Percentiles rank a stretch among this genome's conserved stretches.
These are phyloP conservation scores for Tragelaphus buxtoni DNA, from an alignment of 2,113 vertebrate species.

Conservation along the genomic window DNA sequence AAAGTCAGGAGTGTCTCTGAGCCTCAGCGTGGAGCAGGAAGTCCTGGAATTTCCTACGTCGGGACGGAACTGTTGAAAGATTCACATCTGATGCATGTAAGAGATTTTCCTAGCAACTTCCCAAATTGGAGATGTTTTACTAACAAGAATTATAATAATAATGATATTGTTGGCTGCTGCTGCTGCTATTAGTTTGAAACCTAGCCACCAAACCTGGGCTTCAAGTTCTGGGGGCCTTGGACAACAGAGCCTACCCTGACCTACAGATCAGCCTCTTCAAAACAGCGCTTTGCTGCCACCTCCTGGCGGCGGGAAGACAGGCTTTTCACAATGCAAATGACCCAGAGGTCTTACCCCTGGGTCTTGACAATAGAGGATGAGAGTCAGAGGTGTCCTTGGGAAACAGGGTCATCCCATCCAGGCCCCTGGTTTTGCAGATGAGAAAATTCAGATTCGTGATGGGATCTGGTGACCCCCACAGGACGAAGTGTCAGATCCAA, in stretches of 20 bases:
- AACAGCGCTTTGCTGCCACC: constrained; percentile 70
- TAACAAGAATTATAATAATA: background rate
- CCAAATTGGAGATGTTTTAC: background rate
- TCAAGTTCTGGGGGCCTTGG: background rate
- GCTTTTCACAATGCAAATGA: background rate
- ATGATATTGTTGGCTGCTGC: too few species aligned
- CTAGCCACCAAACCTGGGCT: background rate
- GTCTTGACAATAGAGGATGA: background rate
- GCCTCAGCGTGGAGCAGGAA: background rate
- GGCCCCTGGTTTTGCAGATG: background rate
- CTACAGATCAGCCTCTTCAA: background rate
- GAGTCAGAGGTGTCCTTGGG: background rate
- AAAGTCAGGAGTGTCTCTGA: background rate
- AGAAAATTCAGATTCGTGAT: background rate
- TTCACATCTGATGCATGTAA: background rate
- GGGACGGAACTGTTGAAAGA: background rate
- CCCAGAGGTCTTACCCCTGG: background rate
- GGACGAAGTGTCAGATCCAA: background rate
- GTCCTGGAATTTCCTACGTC: background rate
- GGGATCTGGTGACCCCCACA: background rate
- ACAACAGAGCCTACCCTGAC: background rate
- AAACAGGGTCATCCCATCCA: background rate
- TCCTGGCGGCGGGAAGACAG: constrained; percentile 46
- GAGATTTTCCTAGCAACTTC: background rate
- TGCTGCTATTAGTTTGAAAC: background rate